Evolutionary conservation across 2,113 vertebrate genomes (phyloP).

Genomic region (Anhinga rufa): DNA sequence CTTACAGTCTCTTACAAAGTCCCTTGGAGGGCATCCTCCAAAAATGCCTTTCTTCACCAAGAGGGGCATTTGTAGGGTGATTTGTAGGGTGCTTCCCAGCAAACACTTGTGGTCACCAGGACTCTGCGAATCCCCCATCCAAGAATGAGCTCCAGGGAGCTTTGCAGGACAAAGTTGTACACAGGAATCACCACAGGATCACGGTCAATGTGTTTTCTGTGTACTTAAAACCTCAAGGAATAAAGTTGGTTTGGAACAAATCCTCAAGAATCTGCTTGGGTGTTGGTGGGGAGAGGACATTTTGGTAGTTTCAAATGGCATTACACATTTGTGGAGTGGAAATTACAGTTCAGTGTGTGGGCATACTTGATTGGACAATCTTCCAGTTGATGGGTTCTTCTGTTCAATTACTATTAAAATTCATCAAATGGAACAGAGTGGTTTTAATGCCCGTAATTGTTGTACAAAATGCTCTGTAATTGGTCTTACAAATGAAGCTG

Average conservation of each 20-base stretch:
- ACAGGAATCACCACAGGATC: neutral
- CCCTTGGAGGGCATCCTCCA: neutral
- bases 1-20: neutral
- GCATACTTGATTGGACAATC: conserved; percentile 73
- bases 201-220: neutral
- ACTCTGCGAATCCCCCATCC: neutral
- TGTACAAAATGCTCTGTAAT: conserved; percentile 77
- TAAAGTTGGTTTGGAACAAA: conserved; percentile 14
- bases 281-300: conserved; percentile 6
- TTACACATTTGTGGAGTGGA: conserved; percentile 58
- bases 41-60: neutral
- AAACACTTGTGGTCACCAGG: neutral
- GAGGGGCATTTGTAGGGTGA: neutral
- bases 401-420: conserved; percentile 82
- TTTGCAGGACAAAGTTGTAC: neutral
- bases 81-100: neutral
- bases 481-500: conserved; percentile 79
- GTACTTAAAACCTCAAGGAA: neutral
- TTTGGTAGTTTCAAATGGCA: conserved; percentile 2
- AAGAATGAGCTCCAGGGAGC: neutral
- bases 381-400: conserved; percentile 73
- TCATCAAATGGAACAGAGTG: conserved; percentile 78
- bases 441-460: conserved; percentile 77
- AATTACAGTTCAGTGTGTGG: conserved; percentile 72
- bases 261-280: neutral